Evolutionary conservation across 2,113 vertebrate species (phyloP).

Genomic region (Sinocyclocheilus maitianheensis): DNA sequence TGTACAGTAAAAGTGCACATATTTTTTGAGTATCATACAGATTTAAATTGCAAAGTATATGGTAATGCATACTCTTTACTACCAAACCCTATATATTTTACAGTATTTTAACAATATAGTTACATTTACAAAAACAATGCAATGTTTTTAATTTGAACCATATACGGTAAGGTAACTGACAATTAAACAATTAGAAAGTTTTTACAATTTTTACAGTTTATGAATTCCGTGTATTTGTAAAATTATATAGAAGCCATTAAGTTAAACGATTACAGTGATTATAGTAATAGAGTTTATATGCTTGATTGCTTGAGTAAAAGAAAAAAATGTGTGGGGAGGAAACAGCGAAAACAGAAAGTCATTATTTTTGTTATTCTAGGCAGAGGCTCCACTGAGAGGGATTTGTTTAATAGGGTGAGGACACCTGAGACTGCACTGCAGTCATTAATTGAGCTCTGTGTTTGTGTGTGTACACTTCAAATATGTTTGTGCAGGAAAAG

Average conservation of each 20-base stretch:
- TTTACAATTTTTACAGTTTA: no score
- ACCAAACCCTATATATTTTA: neutral
- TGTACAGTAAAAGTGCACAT: neutral
- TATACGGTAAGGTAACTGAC: neutral
- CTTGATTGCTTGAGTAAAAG: neutral
- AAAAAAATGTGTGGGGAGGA: neutral
- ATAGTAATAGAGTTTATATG: neutral
- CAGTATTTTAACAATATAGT: neutral
- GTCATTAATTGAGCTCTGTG: neutral
- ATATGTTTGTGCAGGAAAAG: neutral
- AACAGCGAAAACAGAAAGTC: neutral
- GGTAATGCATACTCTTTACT: neutral
- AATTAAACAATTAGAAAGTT: neutral
- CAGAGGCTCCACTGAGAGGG: neutral
- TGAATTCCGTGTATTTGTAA: neutral
- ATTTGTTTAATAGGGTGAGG: conserved; percentile 7
- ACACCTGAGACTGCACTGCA: neutral
- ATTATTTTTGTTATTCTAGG: neutral
- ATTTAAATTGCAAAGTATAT: neutral
- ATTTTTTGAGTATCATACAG: neutral
- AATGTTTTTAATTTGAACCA: neutral
- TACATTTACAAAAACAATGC: neutral
- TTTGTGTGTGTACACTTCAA: neutral
- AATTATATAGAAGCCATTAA: neutral
- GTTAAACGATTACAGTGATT: neutral